Evolutionary conservation across 2,888 invertebrate genomes (phyloP).

Genomic region (Drosophila flavopinicola): DNA sequence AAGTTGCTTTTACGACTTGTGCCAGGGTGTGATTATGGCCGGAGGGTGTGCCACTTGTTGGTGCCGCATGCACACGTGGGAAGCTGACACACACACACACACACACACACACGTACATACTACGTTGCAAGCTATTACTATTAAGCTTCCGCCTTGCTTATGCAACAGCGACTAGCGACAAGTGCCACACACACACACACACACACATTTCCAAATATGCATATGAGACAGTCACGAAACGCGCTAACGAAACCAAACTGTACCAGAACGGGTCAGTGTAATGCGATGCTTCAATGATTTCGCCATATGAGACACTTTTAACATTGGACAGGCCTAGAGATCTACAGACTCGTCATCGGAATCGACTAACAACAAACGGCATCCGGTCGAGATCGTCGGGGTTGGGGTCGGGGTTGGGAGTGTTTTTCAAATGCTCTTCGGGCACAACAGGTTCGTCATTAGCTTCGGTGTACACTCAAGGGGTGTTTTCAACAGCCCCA

Average conservation of each 20-base stretch:
- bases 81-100: slow-evolving; percentile 23
- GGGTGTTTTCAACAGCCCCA: neutral
- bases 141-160: slow-evolving; percentile 57
- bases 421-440: slow-evolving; percentile 1
- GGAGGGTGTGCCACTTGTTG: slow-evolving; percentile 74
- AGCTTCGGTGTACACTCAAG: neutral
- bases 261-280: slow-evolving; percentile 45
- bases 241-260: slow-evolving; percentile 51
- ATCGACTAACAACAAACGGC: slow-evolving; percentile 26
- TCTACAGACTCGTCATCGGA: slow-evolving; percentile 33
- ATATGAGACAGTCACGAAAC: slow-evolving; percentile 39
- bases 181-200: no score
- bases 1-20: slow-evolving; percentile 34
- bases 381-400: slow-evolving; percentile 48
- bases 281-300: slow-evolving; percentile 72
- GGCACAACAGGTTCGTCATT: neutral
- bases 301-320: slow-evolving; percentile 43
- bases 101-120: no score
- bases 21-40: slow-evolving; percentile 30
- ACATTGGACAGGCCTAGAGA: slow-evolving; percentile 31
- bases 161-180: slow-evolving; percentile 21
- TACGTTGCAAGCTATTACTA: slow-evolving; percentile 22
- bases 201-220: slow-evolving; percentile 16
- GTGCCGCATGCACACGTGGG: slow-evolving; percentile 68
- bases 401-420: slow-evolving; percentile 34